Evolutionary conservation across 2,113 vertebrate genomes (phyloP), one percentile per base, ranked within the genome.

Genomic region (Malurus cyaneus): DNA sequence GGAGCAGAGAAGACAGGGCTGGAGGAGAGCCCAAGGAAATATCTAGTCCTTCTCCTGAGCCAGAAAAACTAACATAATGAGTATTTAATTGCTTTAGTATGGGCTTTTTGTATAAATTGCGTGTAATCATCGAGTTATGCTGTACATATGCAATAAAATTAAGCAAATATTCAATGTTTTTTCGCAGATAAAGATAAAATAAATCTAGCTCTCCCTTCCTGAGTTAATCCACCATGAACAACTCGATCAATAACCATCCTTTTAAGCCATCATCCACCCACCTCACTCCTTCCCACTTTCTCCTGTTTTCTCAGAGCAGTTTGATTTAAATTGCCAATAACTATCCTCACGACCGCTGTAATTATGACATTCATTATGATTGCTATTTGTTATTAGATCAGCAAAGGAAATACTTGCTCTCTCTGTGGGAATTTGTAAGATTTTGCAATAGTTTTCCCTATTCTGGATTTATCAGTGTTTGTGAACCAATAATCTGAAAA

Each of bases 291-390:
- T 91, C 71, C 90, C 56, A 83, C 86, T 87, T 93, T 90, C 70
- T 81, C 66, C 70, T 82, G 46, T 82, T 96, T 83, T 93, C 92
- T 77, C 42, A 67, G 59, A 95, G 93, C 89, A 19, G 52, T 94
- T 93, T 95, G 88, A 92, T 93, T 95, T 94, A 92, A 96, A 89
- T 92, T 86, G 67, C 67, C 94, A 83, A 83, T 94, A 96, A 60
- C 82, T 77, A 56, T 74, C 65, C 67, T 92, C 88, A 80, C 0
- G 1, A 86, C 80, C 34, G 13, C 47, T 80, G 57, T 79, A 95
- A 94, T 95, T 88, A 88, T 83, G 76, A 67, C 34, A 67, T 67
- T 77, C 67, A 80, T 86, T 93, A 88, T 92, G 88, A 83, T 62
- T 95, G 56, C 47, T 94, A 21, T 86, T 93, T 95, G 41, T 82